phyloP scores from a whole-genome alignment of 2,888 invertebrate species.

The Microplitis manilae region DNA sequence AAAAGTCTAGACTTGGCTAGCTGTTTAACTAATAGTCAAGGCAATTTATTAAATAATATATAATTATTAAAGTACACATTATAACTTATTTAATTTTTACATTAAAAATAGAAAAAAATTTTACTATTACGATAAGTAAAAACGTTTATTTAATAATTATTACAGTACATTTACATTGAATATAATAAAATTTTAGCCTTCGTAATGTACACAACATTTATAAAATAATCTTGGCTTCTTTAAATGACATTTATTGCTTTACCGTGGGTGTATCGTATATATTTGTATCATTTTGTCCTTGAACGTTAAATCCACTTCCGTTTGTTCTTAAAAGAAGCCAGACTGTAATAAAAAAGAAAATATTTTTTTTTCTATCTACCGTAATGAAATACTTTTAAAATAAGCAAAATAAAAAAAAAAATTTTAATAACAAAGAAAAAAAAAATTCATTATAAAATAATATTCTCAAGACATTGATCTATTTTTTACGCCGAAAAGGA shows the following conservation, averaged over 20 bases:
- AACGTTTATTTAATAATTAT: not conserved
- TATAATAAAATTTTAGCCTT: not conserved
- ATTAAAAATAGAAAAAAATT: not conserved
- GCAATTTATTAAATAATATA: not conserved
- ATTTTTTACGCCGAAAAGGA: not conserved
- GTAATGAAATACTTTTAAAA: not conserved
- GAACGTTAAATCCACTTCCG: constrained; percentile 5
- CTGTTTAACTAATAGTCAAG: not conserved
- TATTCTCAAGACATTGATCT: not conserved
- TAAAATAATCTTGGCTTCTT: constrained; percentile 19
- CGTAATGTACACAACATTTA: constrained; percentile 4
- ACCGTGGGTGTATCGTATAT: constrained; percentile 19
- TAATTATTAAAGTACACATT: not conserved
- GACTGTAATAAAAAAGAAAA: constrained; percentile 1
- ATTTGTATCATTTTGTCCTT: constrained; percentile 23
- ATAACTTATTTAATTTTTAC: not conserved
- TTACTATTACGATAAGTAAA: not conserved
- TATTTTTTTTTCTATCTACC: not conserved
- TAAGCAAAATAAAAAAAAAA: not conserved
- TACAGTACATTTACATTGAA: not conserved
- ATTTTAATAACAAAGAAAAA: not conserved
- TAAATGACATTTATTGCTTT: constrained; percentile 21
- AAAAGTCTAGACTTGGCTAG: not conserved
- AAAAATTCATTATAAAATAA: no score
- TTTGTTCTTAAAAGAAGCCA: not conserved